Conservation (phyloP, 2,113 vertebrate genomes). For the Podarcis raffonei region DNA sequence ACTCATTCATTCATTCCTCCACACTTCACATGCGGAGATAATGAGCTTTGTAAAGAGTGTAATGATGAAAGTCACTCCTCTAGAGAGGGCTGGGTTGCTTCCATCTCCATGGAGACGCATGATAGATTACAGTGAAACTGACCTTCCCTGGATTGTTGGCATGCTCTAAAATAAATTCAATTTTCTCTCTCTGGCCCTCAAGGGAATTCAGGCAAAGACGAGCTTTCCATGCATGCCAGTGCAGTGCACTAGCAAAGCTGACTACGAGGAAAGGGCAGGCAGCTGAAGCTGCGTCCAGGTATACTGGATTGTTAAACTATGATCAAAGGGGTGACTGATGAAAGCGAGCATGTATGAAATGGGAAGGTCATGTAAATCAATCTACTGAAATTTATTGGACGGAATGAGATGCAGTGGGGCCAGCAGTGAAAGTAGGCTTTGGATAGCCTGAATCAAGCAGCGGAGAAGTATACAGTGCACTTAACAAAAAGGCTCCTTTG, state of each 20-base stretch:
- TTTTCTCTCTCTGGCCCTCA: background rate
- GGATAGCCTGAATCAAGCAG: background rate
- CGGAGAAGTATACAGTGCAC: accelerated
- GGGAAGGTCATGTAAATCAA: background rate
- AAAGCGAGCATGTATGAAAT: background rate
- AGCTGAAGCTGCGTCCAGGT: background rate
- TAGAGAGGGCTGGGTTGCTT: background rate
- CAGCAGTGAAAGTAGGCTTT: background rate
- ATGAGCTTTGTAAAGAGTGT: background rate
- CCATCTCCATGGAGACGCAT: accelerated
- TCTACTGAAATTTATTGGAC: background rate
- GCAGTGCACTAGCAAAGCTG: accelerated
- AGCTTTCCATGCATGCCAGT: accelerated
- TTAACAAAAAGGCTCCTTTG: background rate
- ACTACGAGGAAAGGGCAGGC: background rate
- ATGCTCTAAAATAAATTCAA: background rate
- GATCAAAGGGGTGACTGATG: background rate
- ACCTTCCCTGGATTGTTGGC: background rate
- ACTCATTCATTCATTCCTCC: accelerated
- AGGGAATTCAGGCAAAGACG: background rate
- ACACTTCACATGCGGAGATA: background rate
- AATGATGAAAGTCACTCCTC: background rate
- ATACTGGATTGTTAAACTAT: accelerated
- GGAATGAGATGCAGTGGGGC: background rate
- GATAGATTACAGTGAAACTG: background rate